Evolutionary conservation across 2,113 vertebrate genomes (phyloP).

Genomic region (Austrofundulus limnaeus): DNA sequence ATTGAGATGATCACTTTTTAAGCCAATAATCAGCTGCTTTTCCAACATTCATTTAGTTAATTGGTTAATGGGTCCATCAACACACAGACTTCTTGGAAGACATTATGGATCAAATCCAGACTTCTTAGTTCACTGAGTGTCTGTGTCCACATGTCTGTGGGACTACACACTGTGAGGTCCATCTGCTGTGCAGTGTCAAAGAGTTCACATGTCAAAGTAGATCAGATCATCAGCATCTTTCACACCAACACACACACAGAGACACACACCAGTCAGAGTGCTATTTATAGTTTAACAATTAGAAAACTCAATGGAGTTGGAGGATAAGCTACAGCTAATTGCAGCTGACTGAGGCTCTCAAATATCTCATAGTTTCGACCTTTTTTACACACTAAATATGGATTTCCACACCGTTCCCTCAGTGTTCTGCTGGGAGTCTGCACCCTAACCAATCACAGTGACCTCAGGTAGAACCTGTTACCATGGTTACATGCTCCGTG

Average conservation of each 20-base stretch:
- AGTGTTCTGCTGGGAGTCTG: constrained; percentile 29
- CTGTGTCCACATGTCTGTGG: constrained; percentile 23
- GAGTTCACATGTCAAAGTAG: constrained; percentile 47
- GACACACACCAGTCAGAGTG: neutral
- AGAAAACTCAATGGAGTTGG: neutral
- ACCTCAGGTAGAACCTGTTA: constrained; percentile 61
- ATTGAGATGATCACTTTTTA: too few relatives aligned
- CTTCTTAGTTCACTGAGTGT: constrained; percentile 2
- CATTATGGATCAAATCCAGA: constrained; percentile 35
- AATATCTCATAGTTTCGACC: too few relatives aligned
- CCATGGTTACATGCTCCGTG: constrained; percentile 56
- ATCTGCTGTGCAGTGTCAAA: constrained; percentile 60
- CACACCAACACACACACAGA: neutral
- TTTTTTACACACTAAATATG: neutral
- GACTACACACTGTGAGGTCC: constrained; percentile 59
- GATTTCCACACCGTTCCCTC: neutral
- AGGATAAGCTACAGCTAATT: neutral
- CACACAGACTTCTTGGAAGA: neutral
- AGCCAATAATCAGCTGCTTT: neutral
- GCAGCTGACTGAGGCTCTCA: too few relatives aligned
- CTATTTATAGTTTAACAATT: constrained; percentile 19
- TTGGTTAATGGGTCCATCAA: neutral
- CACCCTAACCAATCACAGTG: constrained; percentile 46
- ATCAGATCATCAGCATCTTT: constrained; percentile 55
- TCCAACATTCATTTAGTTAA: neutral